phyloP scores from a whole-genome alignment of 1,140 invertebrate species.

The Sitobion miscanthi region DNA sequence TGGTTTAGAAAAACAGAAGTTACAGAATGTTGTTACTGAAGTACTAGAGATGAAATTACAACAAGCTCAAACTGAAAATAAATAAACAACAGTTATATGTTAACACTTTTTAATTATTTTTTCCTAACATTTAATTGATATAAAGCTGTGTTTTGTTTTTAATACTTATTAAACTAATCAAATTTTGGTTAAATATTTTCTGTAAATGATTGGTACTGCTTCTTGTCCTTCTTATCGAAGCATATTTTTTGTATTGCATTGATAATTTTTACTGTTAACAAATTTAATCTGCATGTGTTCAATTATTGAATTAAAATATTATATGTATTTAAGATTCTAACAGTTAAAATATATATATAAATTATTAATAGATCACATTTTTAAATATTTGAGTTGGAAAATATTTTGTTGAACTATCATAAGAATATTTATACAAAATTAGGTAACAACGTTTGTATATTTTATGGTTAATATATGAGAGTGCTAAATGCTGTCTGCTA shows the following conservation, averaged over 20 bases:
- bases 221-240: neutral
- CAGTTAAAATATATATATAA: neutral
- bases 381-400: neutral
- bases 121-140: constrained; percentile 37
- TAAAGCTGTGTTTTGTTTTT: neutral
- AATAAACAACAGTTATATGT: neutral
- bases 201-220: neutral
- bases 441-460: neutral
- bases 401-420: neutral
- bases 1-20: constrained; percentile 48
- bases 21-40: constrained; percentile 44
- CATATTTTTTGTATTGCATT: neutral
- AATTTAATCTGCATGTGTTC: neutral
- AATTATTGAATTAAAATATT: neutral
- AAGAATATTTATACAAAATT: neutral
- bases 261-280: neutral
- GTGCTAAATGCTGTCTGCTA: too few species aligned
- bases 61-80: constrained; percentile 29
- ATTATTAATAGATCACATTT: neutral
- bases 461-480: too few species aligned
- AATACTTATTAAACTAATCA: constrained; percentile 15
- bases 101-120: neutral
- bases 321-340: neutral
- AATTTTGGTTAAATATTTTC: neutral
- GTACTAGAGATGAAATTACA: constrained; percentile 44